These are phyloP conservation scores for Tadarida brasiliensis DNA, from an alignment of 2,797 vertebrate species.

Conservation along the genomic window DNA sequence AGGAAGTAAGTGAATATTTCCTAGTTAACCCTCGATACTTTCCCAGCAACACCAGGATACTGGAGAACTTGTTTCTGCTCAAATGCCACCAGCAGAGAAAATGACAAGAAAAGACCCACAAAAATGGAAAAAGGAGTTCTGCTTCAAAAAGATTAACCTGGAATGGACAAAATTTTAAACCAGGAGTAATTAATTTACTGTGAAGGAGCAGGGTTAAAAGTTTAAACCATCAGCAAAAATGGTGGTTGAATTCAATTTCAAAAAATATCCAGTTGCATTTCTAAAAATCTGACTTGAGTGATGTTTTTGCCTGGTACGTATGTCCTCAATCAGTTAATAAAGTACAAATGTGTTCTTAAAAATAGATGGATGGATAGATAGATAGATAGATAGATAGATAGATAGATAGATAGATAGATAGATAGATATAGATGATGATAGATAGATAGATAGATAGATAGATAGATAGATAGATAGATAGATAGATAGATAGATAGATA, in stretches of 20 bases:
- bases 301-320: neutral
- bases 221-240: constrained; percentile 41
- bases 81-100: neutral
- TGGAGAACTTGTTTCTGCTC: neutral
- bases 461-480: no score
- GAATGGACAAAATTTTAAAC: constrained; percentile 31
- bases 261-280: constrained; percentile 29
- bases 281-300: constrained; percentile 47
- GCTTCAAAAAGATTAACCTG: neutral
- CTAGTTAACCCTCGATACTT: neutral
- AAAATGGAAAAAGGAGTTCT: neutral
- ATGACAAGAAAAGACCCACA: neutral
- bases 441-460: no score
- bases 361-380: neutral
- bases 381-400: no score
- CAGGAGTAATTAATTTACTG: neutral
- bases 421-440: no score
- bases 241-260: neutral
- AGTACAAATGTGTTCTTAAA: neutral
- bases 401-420: no score
- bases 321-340: constrained; percentile 23
- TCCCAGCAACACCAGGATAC: neutral
- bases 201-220: neutral
- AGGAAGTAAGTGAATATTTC: neutral
- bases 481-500: no score